Evolutionary conservation across 2,888 invertebrate genomes (phyloP).

Genomic region (Campoplex nolae): DNA sequence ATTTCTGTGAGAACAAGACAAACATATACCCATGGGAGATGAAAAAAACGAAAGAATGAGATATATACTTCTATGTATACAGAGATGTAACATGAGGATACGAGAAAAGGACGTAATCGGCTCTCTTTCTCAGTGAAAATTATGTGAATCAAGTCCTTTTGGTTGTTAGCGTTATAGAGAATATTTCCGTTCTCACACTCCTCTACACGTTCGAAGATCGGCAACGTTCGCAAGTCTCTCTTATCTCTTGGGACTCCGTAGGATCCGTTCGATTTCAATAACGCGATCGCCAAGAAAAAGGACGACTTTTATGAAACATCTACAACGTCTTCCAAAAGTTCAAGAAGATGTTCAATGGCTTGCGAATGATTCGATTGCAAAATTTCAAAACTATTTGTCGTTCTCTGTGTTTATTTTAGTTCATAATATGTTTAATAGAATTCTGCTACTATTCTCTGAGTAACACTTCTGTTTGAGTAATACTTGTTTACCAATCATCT

Average conservation of each 20-base stretch:
- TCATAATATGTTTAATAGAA: not conserved
- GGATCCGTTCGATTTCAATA: conserved; percentile 66
- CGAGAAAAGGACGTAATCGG: conserved; percentile 6
- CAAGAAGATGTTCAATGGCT: not conserved
- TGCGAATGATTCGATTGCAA: not conserved
- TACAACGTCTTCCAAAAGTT: not conserved
- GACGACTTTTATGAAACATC: not conserved
- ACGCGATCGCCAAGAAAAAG: conserved; percentile 35
- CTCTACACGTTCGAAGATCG: conserved; percentile 42
- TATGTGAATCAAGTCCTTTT: conserved; percentile 10
- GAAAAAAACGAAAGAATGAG: conserved; percentile 41
- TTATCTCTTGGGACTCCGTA: conserved; percentile 55
- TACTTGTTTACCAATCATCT: not conserved
- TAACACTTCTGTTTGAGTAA: no score
- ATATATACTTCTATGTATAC: conserved; percentile 11
- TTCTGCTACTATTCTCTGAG: not conserved
- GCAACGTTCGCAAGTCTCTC: conserved; percentile 45
- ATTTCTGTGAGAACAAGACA: conserved; percentile 51
- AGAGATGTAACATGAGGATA: not conserved
- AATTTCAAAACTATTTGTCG: not conserved
- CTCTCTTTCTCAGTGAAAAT: not conserved
- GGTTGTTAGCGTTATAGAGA: not conserved
- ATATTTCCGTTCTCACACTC: conserved; percentile 3
- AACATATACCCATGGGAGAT: conserved; percentile 44
- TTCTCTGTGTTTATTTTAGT: not conserved